Evolutionary conservation across 2,888 invertebrate genomes (phyloP), one percentile per base, ranked within the genome.

Genomic region (Bimastos eiseni): DNA sequence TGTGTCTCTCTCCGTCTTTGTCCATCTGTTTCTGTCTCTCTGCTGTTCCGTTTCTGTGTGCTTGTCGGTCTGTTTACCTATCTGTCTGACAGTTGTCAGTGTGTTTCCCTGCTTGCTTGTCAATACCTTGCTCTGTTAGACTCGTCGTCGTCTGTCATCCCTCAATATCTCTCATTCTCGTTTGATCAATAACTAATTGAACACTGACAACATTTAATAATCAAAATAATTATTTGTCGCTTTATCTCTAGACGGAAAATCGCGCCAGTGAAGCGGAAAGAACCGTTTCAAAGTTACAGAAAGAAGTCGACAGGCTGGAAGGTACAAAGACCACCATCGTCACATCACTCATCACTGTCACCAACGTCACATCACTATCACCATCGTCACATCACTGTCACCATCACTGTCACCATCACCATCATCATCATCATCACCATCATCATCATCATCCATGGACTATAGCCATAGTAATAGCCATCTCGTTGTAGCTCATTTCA

Each of bases 251-350:
- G 99, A 99, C 99, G 97, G 99, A 99, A 96, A 99, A 99, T 95
- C 98, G 99, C 96, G 99, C 99, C 96, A 98, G 99, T 96, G 99
- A 99, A 96, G 99, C 99, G 95, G 99, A 99, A 96, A 98, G 99
- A 96, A 99, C 99, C 95, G 99, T 99, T 96, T 99, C 99, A 96
- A 99, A 99, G 97, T 97, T 99, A 96, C 99, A 99, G 96, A 99
- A 99, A 97, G 99, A 99, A 97, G 99, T 99, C 96, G 99, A 99
- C 97, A 98, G 99, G 97, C 98, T 99, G 96, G 99, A 99, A 98
- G 93, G 93, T 93, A 92, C 30, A n/a, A n/a, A n/a, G 8, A 70
- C 19, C 49, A 83, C 30, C 34, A 83, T 30, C n/a, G 19, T 55
- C 90, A 38, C 88, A n/a, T n/a, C n/a, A n/a, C n/a, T n/a, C 38